Evolutionary conservation across 2,113 vertebrate genomes (phyloP), one percentile per base, ranked within the genome.

Genomic region (Glaucidium brasilianum): DNA sequence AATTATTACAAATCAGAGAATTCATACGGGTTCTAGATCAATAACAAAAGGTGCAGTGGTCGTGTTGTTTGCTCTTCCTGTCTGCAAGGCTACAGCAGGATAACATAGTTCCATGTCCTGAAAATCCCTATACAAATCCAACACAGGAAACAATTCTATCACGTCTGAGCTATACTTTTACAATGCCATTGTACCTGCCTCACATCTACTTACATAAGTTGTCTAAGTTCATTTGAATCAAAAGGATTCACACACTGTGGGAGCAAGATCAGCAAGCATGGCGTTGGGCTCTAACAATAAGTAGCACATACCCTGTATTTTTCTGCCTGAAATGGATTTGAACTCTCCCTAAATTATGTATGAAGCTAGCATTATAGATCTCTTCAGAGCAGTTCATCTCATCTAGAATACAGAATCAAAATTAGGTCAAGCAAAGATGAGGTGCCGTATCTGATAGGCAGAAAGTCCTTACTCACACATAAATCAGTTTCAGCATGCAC

Each of bases 361-460:
- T 96, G 96, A 95, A 95, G 88, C 91, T 88, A 90, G 74, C 69
- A 85, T 97, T 96, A 95, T 89, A 94, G 92, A 95, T 92, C 84
- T 96, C 91, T 85, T 94, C 91, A 82, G 94, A 95, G 96, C 91
- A 85, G 92, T 91, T 96, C 95, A 94, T 94, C 92, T 96, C 92
- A 78, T 92, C 83, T 85, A 82, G 89, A 96, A 91, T 91, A 94
- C 80, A 85, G 95, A 95, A 85, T 82, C 77, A 96, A 94, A 97
- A 97, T 95, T 95, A 97, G 95, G 97, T 95, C 96, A 96, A 86
- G 95, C 89, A 95, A 88, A 90, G 94, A 97, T 37, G 89, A 90
- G 89, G 84, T 92, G 71, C 94, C 89, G 66, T 73, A 85, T 92
- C 86, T 91, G 91, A 95, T 95, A 89, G 91, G 94, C 92, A 95